These are phyloP conservation scores for Darevskia mixta DNA, from an alignment of 2,797 vertebrate species.

Conservation along the genomic window DNA sequence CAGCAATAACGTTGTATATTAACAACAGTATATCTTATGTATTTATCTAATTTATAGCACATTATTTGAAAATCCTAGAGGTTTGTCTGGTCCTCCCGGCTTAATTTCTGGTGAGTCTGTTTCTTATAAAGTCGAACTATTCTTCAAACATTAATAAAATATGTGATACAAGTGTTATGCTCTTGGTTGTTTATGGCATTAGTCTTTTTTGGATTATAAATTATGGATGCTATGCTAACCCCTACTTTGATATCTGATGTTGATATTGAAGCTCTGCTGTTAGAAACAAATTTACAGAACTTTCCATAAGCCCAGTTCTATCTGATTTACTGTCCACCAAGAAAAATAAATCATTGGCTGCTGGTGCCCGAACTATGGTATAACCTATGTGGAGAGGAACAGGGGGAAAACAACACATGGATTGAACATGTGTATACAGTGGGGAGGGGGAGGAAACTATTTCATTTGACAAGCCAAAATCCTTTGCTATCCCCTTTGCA, in stretches of 20 bases:
- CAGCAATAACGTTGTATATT: neutral
- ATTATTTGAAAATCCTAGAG: neutral
- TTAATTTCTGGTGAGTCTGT: neutral
- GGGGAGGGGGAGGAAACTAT: no score
- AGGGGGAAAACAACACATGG: neutral
- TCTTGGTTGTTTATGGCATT: neutral
- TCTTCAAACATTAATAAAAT: constrained; percentile 7
- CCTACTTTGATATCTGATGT: neutral
- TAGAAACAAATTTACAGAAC: neutral
- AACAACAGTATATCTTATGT: neutral
- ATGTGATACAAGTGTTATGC: neutral
- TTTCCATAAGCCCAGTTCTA: neutral
- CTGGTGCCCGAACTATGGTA: neutral
- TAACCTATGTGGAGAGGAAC: neutral
- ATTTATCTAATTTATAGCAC: neutral
- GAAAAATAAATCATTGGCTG: neutral
- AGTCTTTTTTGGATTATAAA: neutral
- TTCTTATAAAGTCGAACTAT: neutral
- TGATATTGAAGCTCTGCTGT: neutral
- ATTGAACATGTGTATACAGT: neutral
- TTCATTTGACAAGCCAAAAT: no score
- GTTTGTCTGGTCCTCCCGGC: neutral
- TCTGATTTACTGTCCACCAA: neutral
- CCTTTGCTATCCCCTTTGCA: no score
- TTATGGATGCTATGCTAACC: neutral